Percentiles rank a stretch among this genome's conserved stretches.
Conservation (phyloP, 2,888 invertebrate species). For the Hecatera dysodea region DNA sequence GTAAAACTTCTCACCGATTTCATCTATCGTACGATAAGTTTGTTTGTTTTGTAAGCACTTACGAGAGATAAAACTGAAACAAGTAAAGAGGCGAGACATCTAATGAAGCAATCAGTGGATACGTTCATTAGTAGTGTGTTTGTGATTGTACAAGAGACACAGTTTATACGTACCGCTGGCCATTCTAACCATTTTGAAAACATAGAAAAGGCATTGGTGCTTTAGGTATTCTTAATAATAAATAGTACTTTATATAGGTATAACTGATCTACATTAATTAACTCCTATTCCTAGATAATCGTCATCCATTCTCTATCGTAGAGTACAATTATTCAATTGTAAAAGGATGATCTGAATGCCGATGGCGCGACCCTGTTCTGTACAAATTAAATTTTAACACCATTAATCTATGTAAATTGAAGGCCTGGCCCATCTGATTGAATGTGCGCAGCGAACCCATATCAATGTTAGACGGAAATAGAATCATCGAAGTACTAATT, state of each 20-base stretch:
- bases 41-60: conserved; percentile 54
- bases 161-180: conserved; percentile 3
- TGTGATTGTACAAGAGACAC: conserved; percentile 23
- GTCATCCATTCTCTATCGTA: conserved; percentile 19
- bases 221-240: too few species aligned
- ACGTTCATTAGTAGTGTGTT: conserved; percentile 49
- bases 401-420: conserved; percentile 74
- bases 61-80: conserved; percentile 49
- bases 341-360: conserved; percentile 62
- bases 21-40: conserved; percentile 33
- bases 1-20: conserved; percentile 39
- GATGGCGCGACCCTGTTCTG: conserved; percentile 53
- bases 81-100: conserved; percentile 51
- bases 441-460: conserved; percentile 52
- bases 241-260: too few species aligned
- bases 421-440: conserved; percentile 59
- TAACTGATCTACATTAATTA: conserved; percentile 13
- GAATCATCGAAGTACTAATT: conserved; percentile 24
- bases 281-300: conserved; percentile 21
- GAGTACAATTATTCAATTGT: conserved; percentile 67
- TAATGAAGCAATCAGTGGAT: conserved; percentile 61
- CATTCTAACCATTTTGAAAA: neutral
- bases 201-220: neutral
- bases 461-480: conserved; percentile 52
- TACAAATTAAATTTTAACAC: conserved; percentile 71